Conservation (phyloP, 1,140 invertebrate genomes). For the Telenomus remus region DNA sequence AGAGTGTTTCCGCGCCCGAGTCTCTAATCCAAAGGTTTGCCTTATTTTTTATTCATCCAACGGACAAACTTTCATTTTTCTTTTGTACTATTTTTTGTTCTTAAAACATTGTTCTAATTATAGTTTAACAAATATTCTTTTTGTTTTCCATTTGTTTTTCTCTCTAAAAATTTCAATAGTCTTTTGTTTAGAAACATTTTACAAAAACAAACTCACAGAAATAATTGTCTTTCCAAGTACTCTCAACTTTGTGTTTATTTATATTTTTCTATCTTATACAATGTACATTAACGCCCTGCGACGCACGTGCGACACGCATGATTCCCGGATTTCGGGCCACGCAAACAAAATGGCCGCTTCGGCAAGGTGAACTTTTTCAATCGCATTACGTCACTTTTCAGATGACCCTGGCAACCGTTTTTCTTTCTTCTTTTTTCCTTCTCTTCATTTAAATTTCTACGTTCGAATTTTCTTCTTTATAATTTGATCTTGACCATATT, state of each 20-base stretch:
- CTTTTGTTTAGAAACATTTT: conserved; percentile 13
- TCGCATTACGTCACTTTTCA: conserved; percentile 22
- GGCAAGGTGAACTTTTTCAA: conserved; percentile 14
- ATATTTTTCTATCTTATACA: conserved; percentile 2
- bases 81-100: conserved; percentile 7
- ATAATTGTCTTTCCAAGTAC: background rate
- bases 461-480: background rate
- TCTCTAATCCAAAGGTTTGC: conserved; percentile 76
- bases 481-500: too few relatives aligned
- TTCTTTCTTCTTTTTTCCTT: background rate
- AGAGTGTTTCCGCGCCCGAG: conserved; percentile 74
- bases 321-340: conserved; percentile 9
- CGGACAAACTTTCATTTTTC: conserved; percentile 13
- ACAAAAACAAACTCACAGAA: too few relatives aligned
- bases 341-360: conserved; percentile 20
- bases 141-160: conserved; percentile 9
- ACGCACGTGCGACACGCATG: conserved; percentile 17
- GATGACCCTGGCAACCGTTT: background rate
- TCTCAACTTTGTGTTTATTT: background rate
- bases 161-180: background rate
- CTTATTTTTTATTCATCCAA: conserved; percentile 66
- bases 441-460: background rate
- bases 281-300: conserved; percentile 22
- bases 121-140: too few relatives aligned
- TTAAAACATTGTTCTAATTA: too few relatives aligned